Percentiles rank a stretch among this genome's conserved stretches.
Evolutionary conservation across 64 coral and sea anemone genomes (phyloP).

Genomic region (Pocillopora damicornis): DNA sequence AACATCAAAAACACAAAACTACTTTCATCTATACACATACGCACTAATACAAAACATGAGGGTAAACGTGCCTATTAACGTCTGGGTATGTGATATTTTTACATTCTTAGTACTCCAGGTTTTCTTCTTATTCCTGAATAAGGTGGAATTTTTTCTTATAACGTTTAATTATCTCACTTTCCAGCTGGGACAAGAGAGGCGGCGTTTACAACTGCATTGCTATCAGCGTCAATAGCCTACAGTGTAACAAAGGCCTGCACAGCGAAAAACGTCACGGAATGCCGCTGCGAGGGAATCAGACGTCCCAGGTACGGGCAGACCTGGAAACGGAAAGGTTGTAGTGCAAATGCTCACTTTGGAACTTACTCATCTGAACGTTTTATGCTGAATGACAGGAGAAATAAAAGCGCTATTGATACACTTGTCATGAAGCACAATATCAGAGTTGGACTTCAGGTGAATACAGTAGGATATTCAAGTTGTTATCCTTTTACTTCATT

Average conservation of each 20-base stretch:
- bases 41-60: too few relatives aligned
- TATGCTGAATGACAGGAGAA: conserved; percentile 8
- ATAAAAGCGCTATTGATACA: neutral
- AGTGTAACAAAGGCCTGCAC: conserved; percentile 19
- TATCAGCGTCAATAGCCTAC: conserved; percentile 19
- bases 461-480: neutral
- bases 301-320: neutral
- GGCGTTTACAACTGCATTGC: conserved; percentile 17
- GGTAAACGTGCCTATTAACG: too few relatives aligned
- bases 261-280: conserved; percentile 16
- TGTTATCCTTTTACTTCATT: too few relatives aligned
- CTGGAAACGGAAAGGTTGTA: conserved; percentile 22
- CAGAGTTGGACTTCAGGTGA: conserved; percentile 29
- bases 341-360: conserved; percentile 2
- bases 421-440: conserved; percentile 3
- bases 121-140: too few relatives aligned
- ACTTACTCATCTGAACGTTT: neutral
- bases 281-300: conserved; percentile 13
- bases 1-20: too few relatives aligned
- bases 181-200: conserved; percentile 12
- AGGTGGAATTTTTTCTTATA: too few relatives aligned
- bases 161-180: neutral
- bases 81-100: too few relatives aligned
- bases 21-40: too few relatives aligned
- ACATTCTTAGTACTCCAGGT: too few relatives aligned